These are phyloP conservation scores for Siphonodentalium dalli DNA, from an alignment of 2,888 invertebrate species.

Conservation along the genomic window DNA sequence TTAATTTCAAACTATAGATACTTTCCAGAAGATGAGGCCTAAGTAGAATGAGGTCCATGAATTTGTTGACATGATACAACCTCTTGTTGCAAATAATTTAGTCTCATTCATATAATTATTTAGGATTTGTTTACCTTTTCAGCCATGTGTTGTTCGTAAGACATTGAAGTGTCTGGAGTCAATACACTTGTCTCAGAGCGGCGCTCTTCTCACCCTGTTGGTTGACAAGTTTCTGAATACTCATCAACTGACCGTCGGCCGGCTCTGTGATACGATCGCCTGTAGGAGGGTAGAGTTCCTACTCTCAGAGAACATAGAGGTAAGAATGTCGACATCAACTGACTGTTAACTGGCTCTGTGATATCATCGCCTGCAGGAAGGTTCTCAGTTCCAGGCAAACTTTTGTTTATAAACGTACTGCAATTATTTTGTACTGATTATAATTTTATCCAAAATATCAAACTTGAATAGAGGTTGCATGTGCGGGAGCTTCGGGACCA, in stretches of 20 bases:
- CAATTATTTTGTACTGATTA: too few relatives aligned
- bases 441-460: too few relatives aligned
- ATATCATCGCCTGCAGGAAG: slow-evolving; percentile 75
- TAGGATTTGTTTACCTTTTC: slow-evolving; percentile 27
- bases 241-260: slow-evolving; percentile 74
- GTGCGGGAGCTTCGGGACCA: too few relatives aligned
- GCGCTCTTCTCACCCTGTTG: slow-evolving; percentile 73
- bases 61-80: neutral
- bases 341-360: slow-evolving; percentile 74
- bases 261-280: slow-evolving; percentile 77
- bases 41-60: neutral
- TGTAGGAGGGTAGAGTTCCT: slow-evolving; percentile 74
- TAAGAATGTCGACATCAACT: slow-evolving; percentile 70
- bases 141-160: slow-evolving; percentile 76
- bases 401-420: too few relatives aligned
- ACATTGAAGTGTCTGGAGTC: slow-evolving; percentile 76
- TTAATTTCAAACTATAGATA: too few relatives aligned
- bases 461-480: too few relatives aligned
- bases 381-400: too few relatives aligned
- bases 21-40: too few relatives aligned
- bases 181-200: slow-evolving; percentile 74
- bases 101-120: neutral
- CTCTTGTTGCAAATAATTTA: neutral
- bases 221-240: slow-evolving; percentile 74
- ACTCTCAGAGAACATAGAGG: slow-evolving; percentile 70